Conservation (phyloP, 1,140 invertebrate species). For the Ericerus pela region DNA sequence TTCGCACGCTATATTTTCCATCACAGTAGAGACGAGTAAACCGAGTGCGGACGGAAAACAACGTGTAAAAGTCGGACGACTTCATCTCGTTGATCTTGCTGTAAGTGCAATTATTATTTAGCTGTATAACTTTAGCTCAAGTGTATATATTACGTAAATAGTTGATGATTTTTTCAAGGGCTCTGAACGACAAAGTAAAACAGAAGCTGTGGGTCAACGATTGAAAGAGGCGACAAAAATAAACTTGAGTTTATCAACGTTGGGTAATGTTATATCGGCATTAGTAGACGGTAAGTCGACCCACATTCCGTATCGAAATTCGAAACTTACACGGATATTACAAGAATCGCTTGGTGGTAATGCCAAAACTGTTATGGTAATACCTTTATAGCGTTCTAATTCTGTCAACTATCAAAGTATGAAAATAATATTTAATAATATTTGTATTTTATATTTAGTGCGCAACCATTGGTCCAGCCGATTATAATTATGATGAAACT, state of each 20-base stretch:
- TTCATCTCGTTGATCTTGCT: conserved; percentile 73
- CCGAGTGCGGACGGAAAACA: conserved; percentile 42
- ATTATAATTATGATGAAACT: conserved; percentile 94
- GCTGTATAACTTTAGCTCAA: neutral
- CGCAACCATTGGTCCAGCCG: conserved; percentile 90
- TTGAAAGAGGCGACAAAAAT: conserved; percentile 92
- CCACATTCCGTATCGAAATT: conserved; percentile 89
- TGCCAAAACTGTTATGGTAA: conserved; percentile 89
- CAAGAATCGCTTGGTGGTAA: conserved; percentile 93
- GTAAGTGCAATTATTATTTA: conserved; percentile 33
- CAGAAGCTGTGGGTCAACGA: conserved; percentile 71
- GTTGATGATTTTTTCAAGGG: conserved; percentile 36
- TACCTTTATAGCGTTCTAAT: conserved; percentile 7
- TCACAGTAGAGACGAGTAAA: conserved; percentile 67
- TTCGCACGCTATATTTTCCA: conserved; percentile 78
- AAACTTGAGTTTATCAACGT: conserved; percentile 80
- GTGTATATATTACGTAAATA: neutral
- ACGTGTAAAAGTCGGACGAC: conserved; percentile 56
- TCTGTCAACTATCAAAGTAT: conserved; percentile 17
- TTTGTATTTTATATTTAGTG: conserved; percentile 36
- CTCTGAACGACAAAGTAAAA: conserved; percentile 82
- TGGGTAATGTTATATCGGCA: conserved; percentile 91
- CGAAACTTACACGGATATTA: conserved; percentile 77
- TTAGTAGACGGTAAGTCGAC: conserved; percentile 85
- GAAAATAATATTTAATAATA: conserved; percentile 12